Percentiles rank a stretch among this genome's conserved stretches.
phyloP scores from a whole-genome alignment of 2,888 invertebrate genomes.

The Malacosoma neustria region DNA sequence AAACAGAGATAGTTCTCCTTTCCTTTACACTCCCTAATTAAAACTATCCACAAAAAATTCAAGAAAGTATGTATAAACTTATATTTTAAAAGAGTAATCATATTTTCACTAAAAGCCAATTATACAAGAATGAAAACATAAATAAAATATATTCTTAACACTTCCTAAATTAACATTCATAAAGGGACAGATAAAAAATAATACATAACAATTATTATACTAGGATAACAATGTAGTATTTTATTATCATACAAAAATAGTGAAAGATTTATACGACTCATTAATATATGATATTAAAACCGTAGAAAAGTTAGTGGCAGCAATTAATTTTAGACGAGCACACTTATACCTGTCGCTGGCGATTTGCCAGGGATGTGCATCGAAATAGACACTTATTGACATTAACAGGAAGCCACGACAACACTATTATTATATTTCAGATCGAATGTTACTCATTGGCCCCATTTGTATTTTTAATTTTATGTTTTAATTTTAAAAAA shows the following conservation, averaged over 20 bases:
- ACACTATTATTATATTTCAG: neutral
- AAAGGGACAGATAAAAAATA: neutral
- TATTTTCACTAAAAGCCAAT: too few relatives aligned
- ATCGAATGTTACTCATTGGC: neutral
- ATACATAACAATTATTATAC: neutral
- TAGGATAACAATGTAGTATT: neutral
- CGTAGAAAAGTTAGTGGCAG: constrained; percentile 11
- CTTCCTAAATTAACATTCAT: neutral
- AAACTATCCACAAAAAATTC: too few relatives aligned
- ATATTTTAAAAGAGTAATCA: too few relatives aligned
- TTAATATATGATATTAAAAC: constrained; percentile 13
- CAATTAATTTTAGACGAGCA: constrained; percentile 3
- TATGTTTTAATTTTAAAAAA: too few relatives aligned
- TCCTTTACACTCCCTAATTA: too few relatives aligned
- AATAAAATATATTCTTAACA: neutral
- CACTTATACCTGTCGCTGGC: neutral
- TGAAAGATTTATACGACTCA: constrained; percentile 8
- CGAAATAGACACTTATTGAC: constrained; percentile 1
- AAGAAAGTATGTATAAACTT: too few relatives aligned
- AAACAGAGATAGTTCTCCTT: too few relatives aligned
- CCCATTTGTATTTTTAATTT: neutral
- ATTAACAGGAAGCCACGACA: neutral
- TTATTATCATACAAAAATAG: constrained; percentile 8
- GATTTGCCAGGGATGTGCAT: neutral
- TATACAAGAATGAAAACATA: too few relatives aligned